Base-by-base conservation (phyloP, 1,140 invertebrate species). In the Papilio aristodemus region DNA sequence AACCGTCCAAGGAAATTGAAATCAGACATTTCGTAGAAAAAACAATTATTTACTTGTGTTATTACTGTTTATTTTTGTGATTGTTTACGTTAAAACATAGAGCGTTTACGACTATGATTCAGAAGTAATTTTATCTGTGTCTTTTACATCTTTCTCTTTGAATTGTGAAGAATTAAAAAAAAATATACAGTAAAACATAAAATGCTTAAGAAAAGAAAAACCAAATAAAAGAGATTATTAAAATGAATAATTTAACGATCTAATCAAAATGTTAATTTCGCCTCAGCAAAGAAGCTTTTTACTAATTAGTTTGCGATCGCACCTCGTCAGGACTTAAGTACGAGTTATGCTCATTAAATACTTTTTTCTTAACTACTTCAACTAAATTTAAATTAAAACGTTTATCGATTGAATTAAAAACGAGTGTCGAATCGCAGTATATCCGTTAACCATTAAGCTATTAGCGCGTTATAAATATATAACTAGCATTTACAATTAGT, bases 211-310 rank as follows among this genome's bases (percentile, higher is more conserved):
- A 32, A 32, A 14, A 43, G n/a, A 14, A 4, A 43, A 43, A n/a
- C n/a, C 41, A 43, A 14, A 43, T 22, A 50, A 10, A 22, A 46
- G 22, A 50, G 17, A 50, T 50, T 19, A 50, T 50, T 22, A 50
- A 50, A 50, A 50, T 50, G 46, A 22, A 50, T 22, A 50, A 17
- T 50, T 50, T 50, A 50, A 50, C 9, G 17, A 50, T 17, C 22
- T 50, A 50, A 50, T 50, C 19, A 50, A 50, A 50, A 50, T 50
- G 46, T 50, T 50, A 50, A 50, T 50, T 50, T 22, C 46, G 41
- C 6, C 14, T 17, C 46, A 9, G 17, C 9, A 50, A 50, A 50
- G 46, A 50, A 50, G 46, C 46, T 50, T 50, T n/a, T 50, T 10
- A 50, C 19, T 22, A 50, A 50, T 50, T 50, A 50, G 22, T 50